Conservation (phyloP, 1,140 invertebrate genomes). For the Caerostris darwini region DNA sequence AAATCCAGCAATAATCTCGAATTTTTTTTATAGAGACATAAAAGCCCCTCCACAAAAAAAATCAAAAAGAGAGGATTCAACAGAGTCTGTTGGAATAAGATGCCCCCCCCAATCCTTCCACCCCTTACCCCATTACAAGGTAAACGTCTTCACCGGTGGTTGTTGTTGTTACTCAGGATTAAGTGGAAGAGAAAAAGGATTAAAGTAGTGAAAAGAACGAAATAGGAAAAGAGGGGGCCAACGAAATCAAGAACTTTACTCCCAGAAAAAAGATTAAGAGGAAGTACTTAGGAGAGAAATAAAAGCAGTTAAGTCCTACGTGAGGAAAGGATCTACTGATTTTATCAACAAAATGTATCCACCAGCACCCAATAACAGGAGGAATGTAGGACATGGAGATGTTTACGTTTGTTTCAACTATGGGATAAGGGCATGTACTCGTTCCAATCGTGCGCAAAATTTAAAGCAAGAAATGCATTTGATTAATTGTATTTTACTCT, state of each 20-base stretch:
- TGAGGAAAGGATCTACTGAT: background rate
- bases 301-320: background rate
- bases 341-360: background rate
- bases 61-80: background rate
- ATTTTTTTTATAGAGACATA: background rate
- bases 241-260: constrained; percentile 26
- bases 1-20: background rate
- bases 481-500: no score
- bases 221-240: background rate
- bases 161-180: constrained; percentile 41
- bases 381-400: no score
- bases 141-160: background rate
- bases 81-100: background rate
- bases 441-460: no score
- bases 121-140: constrained; percentile 17
- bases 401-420: no score
- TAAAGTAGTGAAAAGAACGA: background rate
- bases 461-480: no score
- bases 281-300: background rate
- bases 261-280: constrained; percentile 6
- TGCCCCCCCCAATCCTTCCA: background rate
- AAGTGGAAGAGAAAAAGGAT: constrained; percentile 19
- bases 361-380: background rate
- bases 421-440: no score
- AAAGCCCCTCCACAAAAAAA: background rate